A percentile compares a stretch with the other conserved stretches of the same genome.
These are phyloP conservation scores for Drosophila antonietae DNA, from an alignment of 2,888 invertebrate genomes.

Conservation along the genomic window DNA sequence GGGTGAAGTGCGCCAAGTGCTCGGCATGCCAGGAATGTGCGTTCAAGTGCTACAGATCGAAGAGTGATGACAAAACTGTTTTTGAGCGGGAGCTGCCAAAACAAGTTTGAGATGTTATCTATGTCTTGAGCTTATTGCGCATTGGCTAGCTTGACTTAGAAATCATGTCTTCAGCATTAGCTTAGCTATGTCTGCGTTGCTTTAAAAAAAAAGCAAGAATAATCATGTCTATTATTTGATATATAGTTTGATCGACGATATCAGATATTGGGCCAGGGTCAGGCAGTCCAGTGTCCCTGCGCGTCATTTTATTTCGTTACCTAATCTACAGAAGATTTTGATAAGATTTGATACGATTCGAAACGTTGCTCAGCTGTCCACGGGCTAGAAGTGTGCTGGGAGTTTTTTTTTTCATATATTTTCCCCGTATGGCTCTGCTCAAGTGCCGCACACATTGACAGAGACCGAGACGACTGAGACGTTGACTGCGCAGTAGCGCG, in stretches of 20 bases:
- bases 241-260: constrained; percentile 20
- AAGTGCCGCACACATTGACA: constrained; percentile 45
- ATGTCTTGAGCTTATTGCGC: constrained; percentile 16
- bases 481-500: background rate
- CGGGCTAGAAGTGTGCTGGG: constrained; percentile 45
- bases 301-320: constrained; percentile 18
- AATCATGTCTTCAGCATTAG: constrained; percentile 1
- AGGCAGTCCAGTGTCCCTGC: constrained; percentile 30
- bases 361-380: constrained; percentile 38
- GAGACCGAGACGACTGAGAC: constrained; percentile 10
- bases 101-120: constrained; percentile 1
- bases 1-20: constrained; percentile 8
- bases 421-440: constrained; percentile 22
- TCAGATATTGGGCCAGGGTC: constrained; percentile 40
- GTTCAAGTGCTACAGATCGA: constrained; percentile 3
- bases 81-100: background rate
- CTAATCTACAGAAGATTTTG: constrained; percentile 62
- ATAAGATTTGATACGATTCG: constrained; percentile 60
- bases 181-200: background rate
- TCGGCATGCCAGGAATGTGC: constrained; percentile 22
- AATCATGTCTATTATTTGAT: background rate
- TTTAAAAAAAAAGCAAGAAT: too few species aligned
- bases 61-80: background rate
- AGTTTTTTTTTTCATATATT: constrained; percentile 7
- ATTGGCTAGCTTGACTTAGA: constrained; percentile 21